A percentile compares a stretch with the other conserved stretches of the same genome.
phyloP scores from a whole-genome alignment of 2,888 invertebrate genomes.

The Bombylius major region DNA sequence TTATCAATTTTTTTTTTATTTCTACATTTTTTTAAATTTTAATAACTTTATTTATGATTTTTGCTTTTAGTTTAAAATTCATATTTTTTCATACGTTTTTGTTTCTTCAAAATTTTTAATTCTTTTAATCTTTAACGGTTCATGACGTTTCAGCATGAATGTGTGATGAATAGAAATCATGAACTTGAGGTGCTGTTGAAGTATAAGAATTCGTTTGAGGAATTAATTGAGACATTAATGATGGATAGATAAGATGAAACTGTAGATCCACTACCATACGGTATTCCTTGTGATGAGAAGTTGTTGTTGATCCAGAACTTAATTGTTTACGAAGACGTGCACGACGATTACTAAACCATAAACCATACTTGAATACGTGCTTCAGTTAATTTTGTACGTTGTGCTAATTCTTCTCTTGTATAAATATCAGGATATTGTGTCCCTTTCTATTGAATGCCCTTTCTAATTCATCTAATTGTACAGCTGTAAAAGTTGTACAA shows the following conservation, averaged over 20 bases:
- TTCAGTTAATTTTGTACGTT: slow-evolving; percentile 71
- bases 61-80: no score
- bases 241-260: slow-evolving; percentile 16
- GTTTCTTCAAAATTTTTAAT: no score
- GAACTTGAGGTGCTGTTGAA: slow-evolving; percentile 27
- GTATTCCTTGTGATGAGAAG: slow-evolving; percentile 11
- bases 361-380: slow-evolving; percentile 88
- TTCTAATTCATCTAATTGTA: slow-evolving; percentile 71
- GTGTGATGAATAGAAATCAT: slow-evolving; percentile 29
- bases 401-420: slow-evolving; percentile 72
- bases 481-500: slow-evolving; percentile 74
- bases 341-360: slow-evolving; percentile 94
- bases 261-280: slow-evolving; percentile 13
- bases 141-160: slow-evolving; percentile 5
- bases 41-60: no score
- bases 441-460: slow-evolving; percentile 72
- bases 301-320: slow-evolving; percentile 19
- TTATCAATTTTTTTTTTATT: no score
- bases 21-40: no score
- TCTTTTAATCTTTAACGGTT: no score
- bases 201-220: slow-evolving; percentile 17
- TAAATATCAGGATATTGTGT: slow-evolving; percentile 84
- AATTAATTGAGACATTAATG: slow-evolving; percentile 15
- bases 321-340: slow-evolving; percentile 82
- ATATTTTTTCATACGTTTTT: no score